phyloP scores from a whole-genome alignment of 2,113 vertebrate genomes.

The Myiopsitta monachus region DNA sequence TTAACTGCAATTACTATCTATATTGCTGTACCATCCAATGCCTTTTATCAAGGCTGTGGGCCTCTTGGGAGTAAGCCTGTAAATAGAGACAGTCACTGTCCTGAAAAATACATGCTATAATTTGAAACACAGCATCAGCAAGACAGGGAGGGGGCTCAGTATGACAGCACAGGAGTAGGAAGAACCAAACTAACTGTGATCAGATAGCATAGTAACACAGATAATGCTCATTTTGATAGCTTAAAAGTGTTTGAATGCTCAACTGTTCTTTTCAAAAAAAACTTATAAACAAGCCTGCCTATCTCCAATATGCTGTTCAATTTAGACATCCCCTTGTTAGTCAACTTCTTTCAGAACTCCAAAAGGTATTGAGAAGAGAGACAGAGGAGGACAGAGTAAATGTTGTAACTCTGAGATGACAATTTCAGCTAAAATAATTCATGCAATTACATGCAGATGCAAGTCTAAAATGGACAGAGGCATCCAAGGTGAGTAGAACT shows the following conservation, averaged over 20 bases:
- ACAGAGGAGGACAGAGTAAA: neutral
- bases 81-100: neutral
- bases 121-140: neutral
- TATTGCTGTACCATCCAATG: neutral
- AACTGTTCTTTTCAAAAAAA: neutral
- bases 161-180: neutral
- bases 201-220: neutral
- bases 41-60: neutral
- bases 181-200: neutral
- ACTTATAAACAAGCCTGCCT: neutral
- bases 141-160: accelerated
- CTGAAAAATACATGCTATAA: neutral
- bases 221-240: neutral
- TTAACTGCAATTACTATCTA: neutral
- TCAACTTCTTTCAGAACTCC: neutral
- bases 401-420: neutral
- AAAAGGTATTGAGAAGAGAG: neutral
- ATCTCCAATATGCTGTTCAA: neutral
- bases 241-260: neutral
- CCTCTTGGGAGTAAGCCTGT: neutral
- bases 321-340: neutral
- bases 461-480: neutral
- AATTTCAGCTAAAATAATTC: neutral
- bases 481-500: neutral
- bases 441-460: neutral